Conservation (phyloP, 2,888 invertebrate species). For the Drosophila limbata region DNA sequence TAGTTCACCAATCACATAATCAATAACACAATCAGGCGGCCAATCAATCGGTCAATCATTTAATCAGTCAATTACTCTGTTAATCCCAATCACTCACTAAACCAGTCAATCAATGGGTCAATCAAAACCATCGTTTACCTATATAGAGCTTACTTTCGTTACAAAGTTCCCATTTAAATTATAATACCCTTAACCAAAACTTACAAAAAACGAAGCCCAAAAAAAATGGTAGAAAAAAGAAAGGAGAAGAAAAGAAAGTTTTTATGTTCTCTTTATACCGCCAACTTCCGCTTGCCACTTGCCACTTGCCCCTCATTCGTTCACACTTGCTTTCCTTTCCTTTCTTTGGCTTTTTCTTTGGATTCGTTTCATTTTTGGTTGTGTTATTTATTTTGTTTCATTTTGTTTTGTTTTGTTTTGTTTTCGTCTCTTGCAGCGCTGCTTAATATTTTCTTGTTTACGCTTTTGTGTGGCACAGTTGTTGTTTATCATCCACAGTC, state of each 20-base stretch:
- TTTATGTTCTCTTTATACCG: constrained; percentile 37
- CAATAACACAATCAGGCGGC: too few relatives aligned
- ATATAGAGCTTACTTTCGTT: not conserved
- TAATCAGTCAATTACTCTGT: too few relatives aligned
- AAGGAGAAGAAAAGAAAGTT: constrained; percentile 41
- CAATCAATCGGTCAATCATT: not conserved
- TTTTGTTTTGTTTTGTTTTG: constrained; percentile 28
- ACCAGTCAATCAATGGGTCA: not conserved
- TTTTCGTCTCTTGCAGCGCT: constrained; percentile 49
- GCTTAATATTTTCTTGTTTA: constrained; percentile 81
- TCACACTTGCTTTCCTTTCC: not conserved
- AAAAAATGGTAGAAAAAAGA: not conserved
- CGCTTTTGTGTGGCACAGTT: constrained; percentile 57
- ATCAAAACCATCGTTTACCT: not conserved
- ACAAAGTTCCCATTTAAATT: not conserved
- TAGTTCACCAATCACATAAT: not conserved
- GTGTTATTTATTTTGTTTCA: constrained; percentile 8
- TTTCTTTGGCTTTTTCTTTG: constrained; percentile 17
- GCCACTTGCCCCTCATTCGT: not conserved
- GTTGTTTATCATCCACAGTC: constrained; percentile 66
- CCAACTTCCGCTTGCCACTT: constrained; percentile 2
- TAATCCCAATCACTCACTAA: not conserved
- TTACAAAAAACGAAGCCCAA: constrained; percentile 2
- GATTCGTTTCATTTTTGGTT: constrained; percentile 7
- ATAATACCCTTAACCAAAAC: not conserved